Evolutionary conservation across 2,797 vertebrate genomes (phyloP), one percentile per base, ranked within the genome.

Genomic region (Rallus crepitans): DNA sequence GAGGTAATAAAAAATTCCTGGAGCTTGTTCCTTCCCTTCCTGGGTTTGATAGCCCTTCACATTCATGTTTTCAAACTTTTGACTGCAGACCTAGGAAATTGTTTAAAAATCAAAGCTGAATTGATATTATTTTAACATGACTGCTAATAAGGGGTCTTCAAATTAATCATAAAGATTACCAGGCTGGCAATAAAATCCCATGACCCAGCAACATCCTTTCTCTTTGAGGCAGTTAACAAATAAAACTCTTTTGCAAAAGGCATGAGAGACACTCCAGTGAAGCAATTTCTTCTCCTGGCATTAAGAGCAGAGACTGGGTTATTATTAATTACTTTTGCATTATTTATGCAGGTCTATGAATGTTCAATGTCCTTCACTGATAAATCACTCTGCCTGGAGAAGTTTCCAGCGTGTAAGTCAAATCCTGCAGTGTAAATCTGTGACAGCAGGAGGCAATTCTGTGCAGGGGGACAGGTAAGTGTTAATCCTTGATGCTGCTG

Each of bases 261-360:
- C 76, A 2, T 57, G 47, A 75, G 87, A 3, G 82, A 80, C 66
- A 52, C 66, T 90, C 40, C 66, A 89, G 66, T 79, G 86, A 95
- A 90, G 66, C 83, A 94, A 69, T 92, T 95, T 82, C 93, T 96
- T 86, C 82, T 83, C 53, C 83, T 95, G 88, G 70, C 70, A 30
- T 84, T 90, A 86, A 73, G 88, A 89, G 85, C 59, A 52, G 63
- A 20, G 72, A 35, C 59, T 7, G 50, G 82, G 80, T 87, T 96
- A 89, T 97, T 92, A 95, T 95, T 94, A 96, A 96, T 93, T 86
- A 91, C 85, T 90, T 86, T 55, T 95, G 83, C 87, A 93, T 97
- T 94, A 94, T 96, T 96, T 84, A 95, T 93, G 70, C 70, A 40
- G 86, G 48, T 45, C 92, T 6, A 11, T 89, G 86, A 95, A 92